These are phyloP conservation scores for Pheosia gnoma DNA, from an alignment of 2,888 invertebrate species.

Conservation along the genomic window DNA sequence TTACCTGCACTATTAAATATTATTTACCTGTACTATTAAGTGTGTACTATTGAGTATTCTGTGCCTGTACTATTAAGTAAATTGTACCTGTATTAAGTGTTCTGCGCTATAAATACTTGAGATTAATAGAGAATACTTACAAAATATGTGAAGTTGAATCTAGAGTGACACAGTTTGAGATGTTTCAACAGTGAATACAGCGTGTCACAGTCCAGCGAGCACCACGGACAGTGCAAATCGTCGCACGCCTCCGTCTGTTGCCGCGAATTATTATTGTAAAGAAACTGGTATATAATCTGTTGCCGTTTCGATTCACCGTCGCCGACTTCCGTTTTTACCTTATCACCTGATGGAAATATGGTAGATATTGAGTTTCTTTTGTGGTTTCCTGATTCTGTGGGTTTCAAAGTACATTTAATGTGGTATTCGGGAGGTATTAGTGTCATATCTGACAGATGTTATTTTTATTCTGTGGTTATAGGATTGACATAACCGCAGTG, in stretches of 20 bases:
- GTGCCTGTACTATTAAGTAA: no score
- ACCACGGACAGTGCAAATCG: slow-evolving; percentile 98
- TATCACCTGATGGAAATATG: slow-evolving; percentile 52
- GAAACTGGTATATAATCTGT: slow-evolving; percentile 97
- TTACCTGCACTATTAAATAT: no score
- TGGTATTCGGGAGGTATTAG: neutral
- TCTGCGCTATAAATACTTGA: neutral
- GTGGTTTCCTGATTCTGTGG: slow-evolving; percentile 1
- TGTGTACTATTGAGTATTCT: no score
- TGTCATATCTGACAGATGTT: no score
- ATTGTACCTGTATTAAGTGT: neutral
- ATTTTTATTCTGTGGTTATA: no score
- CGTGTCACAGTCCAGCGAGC: slow-evolving; percentile 93
- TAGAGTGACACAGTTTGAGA: slow-evolving; percentile 95
- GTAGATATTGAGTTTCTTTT: slow-evolving; percentile 3
- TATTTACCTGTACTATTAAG: no score
- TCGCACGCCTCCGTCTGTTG: slow-evolving; percentile 98
- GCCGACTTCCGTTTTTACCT: slow-evolving; percentile 52
- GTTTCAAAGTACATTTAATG: slow-evolving; percentile 1
- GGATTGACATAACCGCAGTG: no score
- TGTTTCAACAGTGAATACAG: slow-evolving; percentile 96
- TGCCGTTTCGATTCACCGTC: slow-evolving; percentile 78
- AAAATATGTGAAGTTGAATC: slow-evolving; percentile 96
- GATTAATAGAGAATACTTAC: slow-evolving; percentile 78
- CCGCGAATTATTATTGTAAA: slow-evolving; percentile 96